Conservation (phyloP, 2,888 invertebrate genomes). For the Calameuta filiformis region DNA sequence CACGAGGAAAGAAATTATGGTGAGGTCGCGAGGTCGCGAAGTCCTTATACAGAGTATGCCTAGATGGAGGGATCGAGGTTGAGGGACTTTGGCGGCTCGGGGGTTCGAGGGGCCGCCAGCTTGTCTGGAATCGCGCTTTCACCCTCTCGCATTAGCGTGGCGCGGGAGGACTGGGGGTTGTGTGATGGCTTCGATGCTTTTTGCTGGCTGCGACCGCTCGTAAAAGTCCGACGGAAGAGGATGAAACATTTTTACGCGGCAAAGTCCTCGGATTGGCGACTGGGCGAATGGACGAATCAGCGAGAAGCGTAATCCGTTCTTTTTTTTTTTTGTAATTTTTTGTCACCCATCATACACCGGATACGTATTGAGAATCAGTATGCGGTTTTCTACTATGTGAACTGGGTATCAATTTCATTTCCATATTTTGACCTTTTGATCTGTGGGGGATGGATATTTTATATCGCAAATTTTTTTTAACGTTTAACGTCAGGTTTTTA, state of each 20-base stretch:
- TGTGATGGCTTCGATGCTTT: background rate
- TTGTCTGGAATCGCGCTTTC: background rate
- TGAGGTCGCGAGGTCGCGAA: background rate
- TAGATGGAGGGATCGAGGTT: background rate
- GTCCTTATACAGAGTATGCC: background rate
- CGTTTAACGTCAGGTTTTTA: background rate
- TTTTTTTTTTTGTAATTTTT: conserved; percentile 7
- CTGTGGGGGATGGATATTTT: background rate
- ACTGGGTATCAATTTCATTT: background rate
- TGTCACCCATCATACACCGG: background rate
- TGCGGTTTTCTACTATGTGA: background rate
- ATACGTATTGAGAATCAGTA: background rate
- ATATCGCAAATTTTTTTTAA: background rate
- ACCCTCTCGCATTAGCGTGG: conserved; percentile 1
- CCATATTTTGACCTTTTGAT: background rate
- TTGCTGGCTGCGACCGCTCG: conserved; percentile 3
- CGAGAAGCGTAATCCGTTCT: conserved; percentile 16
- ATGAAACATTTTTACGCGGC: conserved; percentile 23
- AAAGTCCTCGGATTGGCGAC: conserved; percentile 11
- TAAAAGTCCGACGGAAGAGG: conserved; percentile 20
- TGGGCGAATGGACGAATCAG: background rate
- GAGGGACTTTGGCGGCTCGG: background rate
- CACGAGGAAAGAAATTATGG: background rate
- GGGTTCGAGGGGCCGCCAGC: background rate
- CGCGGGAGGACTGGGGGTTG: background rate